Percentiles rank a stretch among this genome's conserved stretches.
phyloP scores from a whole-genome alignment of 2,113 vertebrate genomes.

The Vicugna pacos region DNA sequence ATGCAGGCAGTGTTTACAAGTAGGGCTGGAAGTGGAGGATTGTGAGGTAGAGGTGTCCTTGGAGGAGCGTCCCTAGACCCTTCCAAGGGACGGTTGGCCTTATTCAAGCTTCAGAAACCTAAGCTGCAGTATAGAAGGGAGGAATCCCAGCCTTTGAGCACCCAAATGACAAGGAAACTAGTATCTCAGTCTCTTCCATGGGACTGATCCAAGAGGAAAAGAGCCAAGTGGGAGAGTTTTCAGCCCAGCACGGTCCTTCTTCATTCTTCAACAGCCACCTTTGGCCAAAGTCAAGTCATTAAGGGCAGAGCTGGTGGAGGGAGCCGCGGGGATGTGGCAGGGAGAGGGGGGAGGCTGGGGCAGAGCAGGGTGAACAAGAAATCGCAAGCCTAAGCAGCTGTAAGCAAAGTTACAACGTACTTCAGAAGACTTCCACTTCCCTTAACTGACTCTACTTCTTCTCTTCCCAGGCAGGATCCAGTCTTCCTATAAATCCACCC shows the following conservation, averaged over 20 bases:
- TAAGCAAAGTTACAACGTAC: background rate
- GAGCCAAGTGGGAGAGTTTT: slow-evolving; percentile 6
- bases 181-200: background rate
- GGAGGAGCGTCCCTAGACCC: background rate
- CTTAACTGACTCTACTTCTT: background rate
- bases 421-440: background rate
- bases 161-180: background rate
- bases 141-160: background rate
- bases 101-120: slow-evolving; percentile 22
- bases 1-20: background rate
- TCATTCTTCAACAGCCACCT: background rate
- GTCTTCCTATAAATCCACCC: background rate
- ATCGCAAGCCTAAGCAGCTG: background rate
- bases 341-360: background rate
- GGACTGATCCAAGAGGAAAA: slow-evolving; percentile 33
- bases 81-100: slow-evolving; percentile 7
- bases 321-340: background rate
- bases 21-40: background rate
- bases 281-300: background rate
- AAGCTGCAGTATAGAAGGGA: background rate
- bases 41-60: background rate
- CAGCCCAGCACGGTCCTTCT: background rate
- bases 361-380: background rate
- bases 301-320: background rate
- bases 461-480: slow-evolving; percentile 8